phyloP scores from a whole-genome alignment of 2,113 vertebrate species.

The Lichenostomus cassidix region DNA sequence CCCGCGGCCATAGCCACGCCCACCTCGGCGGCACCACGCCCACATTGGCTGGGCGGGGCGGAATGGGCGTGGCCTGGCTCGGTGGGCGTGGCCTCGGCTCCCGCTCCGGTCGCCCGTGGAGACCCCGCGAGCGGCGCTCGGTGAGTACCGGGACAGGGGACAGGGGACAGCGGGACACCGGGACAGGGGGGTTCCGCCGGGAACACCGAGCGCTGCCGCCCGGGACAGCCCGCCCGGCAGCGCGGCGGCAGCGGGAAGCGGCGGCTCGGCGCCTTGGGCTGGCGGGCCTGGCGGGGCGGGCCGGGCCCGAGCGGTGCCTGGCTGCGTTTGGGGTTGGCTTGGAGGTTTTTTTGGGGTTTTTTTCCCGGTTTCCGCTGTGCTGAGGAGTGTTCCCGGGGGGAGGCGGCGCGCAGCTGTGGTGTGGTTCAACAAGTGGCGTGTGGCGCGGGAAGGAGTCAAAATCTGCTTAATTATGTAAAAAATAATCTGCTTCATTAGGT shows the following conservation, averaged over 20 bases:
- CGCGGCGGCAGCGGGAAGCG: background rate
- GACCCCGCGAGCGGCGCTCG: constrained; percentile 16
- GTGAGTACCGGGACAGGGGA: background rate
- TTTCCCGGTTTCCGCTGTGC: rapidly evolving
- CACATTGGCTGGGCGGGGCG: background rate
- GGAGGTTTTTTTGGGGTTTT: background rate
- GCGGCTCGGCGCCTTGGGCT: background rate
- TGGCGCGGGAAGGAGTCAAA: background rate
- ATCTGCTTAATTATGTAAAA: background rate
- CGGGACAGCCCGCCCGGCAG: rapidly evolving
- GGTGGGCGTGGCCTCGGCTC: background rate
- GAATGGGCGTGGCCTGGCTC: rapidly evolving
- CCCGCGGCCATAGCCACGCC: background rate
- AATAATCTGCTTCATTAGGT: background rate
- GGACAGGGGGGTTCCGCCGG: background rate
- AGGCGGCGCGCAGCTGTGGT: background rate
- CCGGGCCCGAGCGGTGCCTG: background rate
- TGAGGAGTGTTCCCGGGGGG: background rate
- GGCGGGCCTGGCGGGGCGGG: background rate
- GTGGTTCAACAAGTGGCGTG: background rate
- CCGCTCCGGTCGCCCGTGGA: constrained; percentile 60
- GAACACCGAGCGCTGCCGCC: rapidly evolving
- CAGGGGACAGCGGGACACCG: background rate
- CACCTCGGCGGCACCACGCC: too few relatives aligned
- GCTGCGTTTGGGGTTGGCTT: background rate